Evolutionary conservation across 2,797 vertebrate genomes (phyloP), one percentile per base, ranked within the genome.

Genomic region (Tragopan temminckii): DNA sequence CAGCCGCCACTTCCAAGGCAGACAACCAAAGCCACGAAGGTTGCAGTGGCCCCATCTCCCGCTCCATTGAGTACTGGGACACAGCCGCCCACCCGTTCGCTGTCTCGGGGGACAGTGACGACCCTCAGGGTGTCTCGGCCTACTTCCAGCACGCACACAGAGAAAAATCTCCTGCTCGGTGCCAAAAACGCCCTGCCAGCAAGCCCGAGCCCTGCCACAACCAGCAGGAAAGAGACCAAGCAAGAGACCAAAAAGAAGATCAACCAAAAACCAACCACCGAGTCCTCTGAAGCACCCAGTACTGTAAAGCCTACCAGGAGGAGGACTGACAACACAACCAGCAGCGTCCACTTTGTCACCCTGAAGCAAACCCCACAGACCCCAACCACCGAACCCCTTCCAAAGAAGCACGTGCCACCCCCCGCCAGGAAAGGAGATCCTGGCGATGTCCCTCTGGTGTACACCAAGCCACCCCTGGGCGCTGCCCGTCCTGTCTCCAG

Each of bases 341-440:
- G 92, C 77, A 59, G 9, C 0, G 17, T 87, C 62, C 95, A 93
- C 31, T 70, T 93, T 3, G 77, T 88, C 19, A 95, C 96, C 74
- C 85, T 92, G 11, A 97, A 94, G 71, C 95, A 35, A 80, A 91
- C 72, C 45, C 14, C 3, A 0, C 94, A 50, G 16, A 87, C 57
- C 11, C 80, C 52, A 4, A 96, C 68, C 36, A 64, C 5, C 3
- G 55, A 43, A 31, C 77, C 96, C 2, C 0, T 48, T 58, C 89
- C 95, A 78, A 97, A 98, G 89, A 97, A 87, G 88, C 93, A 90
- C 2, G 21, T 91, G 92, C 96, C 89, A 8, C 87, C 55, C 68
- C 78, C 95, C 52, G 85, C 90, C 90, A 96, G 94, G 94, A 98
- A 97, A 96, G 94, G 81, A 23, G 91, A 97, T 80, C 97, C 97